Percentiles rank a stretch among this genome's conserved stretches.
Conservation (phyloP, 2,797 vertebrate genomes). For the Naso thynnoides region DNA sequence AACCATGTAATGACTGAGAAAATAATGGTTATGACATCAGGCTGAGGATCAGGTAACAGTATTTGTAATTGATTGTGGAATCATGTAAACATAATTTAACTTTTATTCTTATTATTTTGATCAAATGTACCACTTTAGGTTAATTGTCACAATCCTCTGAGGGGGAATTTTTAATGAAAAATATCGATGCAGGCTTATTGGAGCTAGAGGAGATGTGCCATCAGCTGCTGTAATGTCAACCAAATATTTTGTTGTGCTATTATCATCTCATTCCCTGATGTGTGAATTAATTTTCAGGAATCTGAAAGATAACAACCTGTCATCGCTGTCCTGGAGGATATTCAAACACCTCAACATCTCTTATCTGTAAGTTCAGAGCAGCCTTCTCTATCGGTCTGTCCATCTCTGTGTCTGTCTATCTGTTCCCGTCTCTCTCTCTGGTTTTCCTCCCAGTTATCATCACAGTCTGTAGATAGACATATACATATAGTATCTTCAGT, state of each 20-base stretch:
- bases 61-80: conserved; percentile 28
- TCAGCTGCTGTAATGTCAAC: neutral
- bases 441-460: conserved; percentile 24
- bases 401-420: conserved; percentile 16
- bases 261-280: conserved; percentile 38
- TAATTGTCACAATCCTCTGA: conserved; percentile 33
- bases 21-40: neutral
- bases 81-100: conserved; percentile 34
- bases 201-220: conserved; percentile 2
- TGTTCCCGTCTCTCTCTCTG: conserved; percentile 1
- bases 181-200: conserved; percentile 7
- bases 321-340: conserved; percentile 92
- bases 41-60: conserved; percentile 17
- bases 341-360: conserved; percentile 94
- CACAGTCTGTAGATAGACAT: conserved; percentile 14
- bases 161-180: conserved; percentile 40
- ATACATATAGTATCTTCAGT: conserved; percentile 15
- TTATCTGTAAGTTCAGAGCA: conserved; percentile 91
- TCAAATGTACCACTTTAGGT: conserved; percentile 34
- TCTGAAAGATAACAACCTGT: conserved; percentile 96
- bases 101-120: conserved; percentile 32
- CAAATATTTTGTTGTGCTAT: conserved; percentile 22
- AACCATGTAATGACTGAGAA: neutral
- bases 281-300: conserved; percentile 87
- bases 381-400: conserved; percentile 38